Base-by-base conservation (phyloP, 1,140 invertebrate genomes). In the Atopsyche davidsoni region DNA sequence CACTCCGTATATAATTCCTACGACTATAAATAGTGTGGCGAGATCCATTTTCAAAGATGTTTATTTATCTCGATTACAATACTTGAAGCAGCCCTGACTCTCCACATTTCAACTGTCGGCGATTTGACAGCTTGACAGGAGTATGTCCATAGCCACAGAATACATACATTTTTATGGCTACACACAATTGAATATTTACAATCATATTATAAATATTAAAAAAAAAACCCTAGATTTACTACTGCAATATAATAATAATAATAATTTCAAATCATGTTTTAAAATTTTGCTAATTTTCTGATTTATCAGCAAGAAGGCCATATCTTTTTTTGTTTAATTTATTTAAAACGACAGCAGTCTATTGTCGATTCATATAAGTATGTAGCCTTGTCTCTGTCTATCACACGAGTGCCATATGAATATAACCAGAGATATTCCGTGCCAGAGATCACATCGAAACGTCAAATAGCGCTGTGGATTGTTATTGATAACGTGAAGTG, bases 1-100 rank as follows among this genome's bases (percentile, higher is more conserved):
- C 11, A 58, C 35, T 13, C 43, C 51, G 23, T 58, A 58, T 19
- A 53, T 51, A 18, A 54, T 54, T 4, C 43, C 51, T 1, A 58
- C 51, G n/a, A 54, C 43, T 18, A 58, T 36, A 31, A 58, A 50
- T 17, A 58, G 25, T 13, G 51, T 53, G 13, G 44, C 41, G 7
- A 58, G 48, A 39, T 58, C 56, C 56, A 58, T 58, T n/a, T 45
- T 44, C 32, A 16, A 25, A 3, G 22, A 19, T 24, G 25, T 40
- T 34, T 11, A 16, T 18, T 4, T n/a, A n/a, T n/a, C 14, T 21
- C 14, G 11, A 17, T 4, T 16, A 3, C 16, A 17, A 18, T 16
- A 39, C 11, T 7, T 7, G 24, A 28, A 17, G 14, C 16, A 39
- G 17, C 19, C 2, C 16, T 39, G 13, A 17, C 4, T 18, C 10